Evolutionary conservation across 2,888 invertebrate species (phyloP), one percentile per base, ranked within the genome.

Genomic region (Cynaeus angustus): DNA sequence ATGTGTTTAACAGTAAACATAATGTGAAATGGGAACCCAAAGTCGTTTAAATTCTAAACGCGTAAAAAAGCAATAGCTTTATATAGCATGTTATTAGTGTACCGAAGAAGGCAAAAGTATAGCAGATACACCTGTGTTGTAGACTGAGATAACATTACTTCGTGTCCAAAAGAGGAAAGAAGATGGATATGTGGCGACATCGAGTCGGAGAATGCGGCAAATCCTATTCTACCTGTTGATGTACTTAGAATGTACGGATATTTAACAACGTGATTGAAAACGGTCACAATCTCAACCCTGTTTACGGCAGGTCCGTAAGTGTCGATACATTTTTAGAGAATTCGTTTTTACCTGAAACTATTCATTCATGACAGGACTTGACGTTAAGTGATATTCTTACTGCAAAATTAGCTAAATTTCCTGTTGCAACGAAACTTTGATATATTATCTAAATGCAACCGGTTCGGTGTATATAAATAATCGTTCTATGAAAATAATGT

Each of bases 191-290:
- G 77, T 83, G 85, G 84, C 83, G 85, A 84, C 85, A 81, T 78
- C 74, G 74, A 78, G 85, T 82, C 85, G 84, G 82, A 78, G 85
- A 85, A 85, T 85, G 85, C 84, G 80, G 82, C 81, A 82, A 83
- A 83, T 83, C 82, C 80, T 79, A 71, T 83, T 83, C 81, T 84
- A 84, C 84, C 84, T 85, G 83, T 81, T 80, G 76, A 71, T 77
- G 70, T 67, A 66, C 72, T 78, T 78, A 77, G 77, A 77, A 75
- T 73, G 70, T 74, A 67, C 73, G 50, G 68, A 75, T 75, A 75
- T 74, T 75, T 71, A 76, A 73, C 50, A 64, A 70, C 66, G 62
- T 71, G 64, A 67, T 64, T 61, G 50, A 62, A 16, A 41, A 64
- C 46, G 33, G 43, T 72, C 73, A 73, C 73, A 74, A 64, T 74